Evolutionary conservation across 1,140 invertebrate genomes (phyloP).

Genomic region (Rhagoletis pomonella): DNA sequence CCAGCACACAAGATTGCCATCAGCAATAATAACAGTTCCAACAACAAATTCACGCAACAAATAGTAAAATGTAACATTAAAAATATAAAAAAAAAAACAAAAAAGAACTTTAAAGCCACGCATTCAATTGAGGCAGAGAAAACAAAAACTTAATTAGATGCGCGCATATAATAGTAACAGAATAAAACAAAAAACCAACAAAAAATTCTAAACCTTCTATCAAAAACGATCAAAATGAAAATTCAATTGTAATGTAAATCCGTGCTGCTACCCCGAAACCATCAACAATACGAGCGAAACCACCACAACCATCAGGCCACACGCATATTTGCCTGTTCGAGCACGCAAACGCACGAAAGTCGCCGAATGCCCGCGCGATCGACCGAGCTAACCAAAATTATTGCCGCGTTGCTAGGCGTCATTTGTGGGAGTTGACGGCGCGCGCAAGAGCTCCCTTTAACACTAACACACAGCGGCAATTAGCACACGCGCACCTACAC

Average conservation of each 20-base stretch:
- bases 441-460: neutral
- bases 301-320: neutral
- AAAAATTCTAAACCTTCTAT: neutral
- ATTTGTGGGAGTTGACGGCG: slow-evolving; percentile 33
- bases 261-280: neutral
- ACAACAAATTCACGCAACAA: slow-evolving; percentile 14
- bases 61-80: slow-evolving; percentile 33
- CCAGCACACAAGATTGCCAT: slow-evolving; percentile 42
- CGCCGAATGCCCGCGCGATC: neutral
- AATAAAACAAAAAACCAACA: neutral
- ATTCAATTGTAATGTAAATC: slow-evolving; percentile 28
- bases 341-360: neutral
- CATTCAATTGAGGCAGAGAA: neutral
- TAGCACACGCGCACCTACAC: neutral
- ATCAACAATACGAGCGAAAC: neutral
- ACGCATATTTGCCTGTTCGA: neutral
- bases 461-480: neutral
- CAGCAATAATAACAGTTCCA: slow-evolving; percentile 21
- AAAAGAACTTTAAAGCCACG: neutral
- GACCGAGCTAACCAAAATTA: neutral
- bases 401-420: slow-evolving; percentile 2
- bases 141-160: slow-evolving; percentile 48
- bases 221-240: slow-evolving; percentile 24
- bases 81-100: slow-evolving; percentile 13
- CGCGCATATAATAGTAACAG: slow-evolving; percentile 31